These are phyloP conservation scores for Ormia ochracea DNA, from an alignment of 2,888 invertebrate genomes.

Conservation along the genomic window DNA sequence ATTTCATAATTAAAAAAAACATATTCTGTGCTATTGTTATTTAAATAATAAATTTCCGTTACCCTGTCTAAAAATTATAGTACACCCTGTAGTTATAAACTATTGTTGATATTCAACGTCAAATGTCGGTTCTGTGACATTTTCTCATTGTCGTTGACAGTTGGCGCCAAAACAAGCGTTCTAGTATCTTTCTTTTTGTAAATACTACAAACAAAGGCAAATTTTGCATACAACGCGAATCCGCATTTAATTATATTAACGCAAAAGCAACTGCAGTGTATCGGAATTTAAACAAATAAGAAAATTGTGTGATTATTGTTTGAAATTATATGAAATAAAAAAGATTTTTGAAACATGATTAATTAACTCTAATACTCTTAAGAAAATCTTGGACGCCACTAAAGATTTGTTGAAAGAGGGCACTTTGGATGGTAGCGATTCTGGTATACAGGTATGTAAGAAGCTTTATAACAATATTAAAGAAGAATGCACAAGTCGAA, in stretches of 20 bases:
- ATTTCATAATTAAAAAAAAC: too few species aligned
- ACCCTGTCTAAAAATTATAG: not conserved
- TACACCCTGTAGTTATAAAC: not conserved
- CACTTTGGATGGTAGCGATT: slow-evolving; percentile 97
- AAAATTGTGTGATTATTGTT: slow-evolving; percentile 17
- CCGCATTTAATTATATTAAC: slow-evolving; percentile 43
- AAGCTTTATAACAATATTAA: not conserved
- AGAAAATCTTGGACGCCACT: slow-evolving; percentile 98
- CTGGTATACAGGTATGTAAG: slow-evolving; percentile 83
- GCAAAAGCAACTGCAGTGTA: not conserved
- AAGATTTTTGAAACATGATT: slow-evolving; percentile 99
- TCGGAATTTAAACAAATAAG: not conserved
- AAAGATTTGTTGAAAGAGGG: slow-evolving; percentile 98
- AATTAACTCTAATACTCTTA: slow-evolving; percentile 91
- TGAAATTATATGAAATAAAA: slow-evolving; percentile 71
- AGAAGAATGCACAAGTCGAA: not conserved
- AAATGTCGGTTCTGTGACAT: not conserved
- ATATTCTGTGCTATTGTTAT: too few species aligned
- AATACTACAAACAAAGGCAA: slow-evolving; percentile 46
- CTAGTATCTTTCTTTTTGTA: slow-evolving; percentile 57
- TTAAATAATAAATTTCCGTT: too few species aligned
- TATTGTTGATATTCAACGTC: not conserved
- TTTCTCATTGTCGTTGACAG: slow-evolving; percentile 50
- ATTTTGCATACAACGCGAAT: slow-evolving; percentile 13
- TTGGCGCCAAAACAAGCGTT: slow-evolving; percentile 67